Base-by-base conservation (phyloP, 2,888 invertebrate species). In the Synergus umbraculus region DNA sequence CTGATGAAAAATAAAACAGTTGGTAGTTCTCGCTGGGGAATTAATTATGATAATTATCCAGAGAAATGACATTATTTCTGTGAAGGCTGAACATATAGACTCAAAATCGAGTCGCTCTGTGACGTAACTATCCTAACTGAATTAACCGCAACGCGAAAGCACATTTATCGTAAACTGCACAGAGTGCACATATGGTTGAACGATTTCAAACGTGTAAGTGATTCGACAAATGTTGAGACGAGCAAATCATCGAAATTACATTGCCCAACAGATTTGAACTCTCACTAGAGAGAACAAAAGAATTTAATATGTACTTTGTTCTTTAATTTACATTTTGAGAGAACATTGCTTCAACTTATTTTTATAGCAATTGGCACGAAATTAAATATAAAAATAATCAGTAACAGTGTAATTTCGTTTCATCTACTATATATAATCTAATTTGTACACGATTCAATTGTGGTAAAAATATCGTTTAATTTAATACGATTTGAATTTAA, bases 141-240 rank as follows among this genome's bases (percentile, higher is more conserved):
- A 73, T 65, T 76, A 15, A 43, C 37, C n/a, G 41, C 29, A 43
- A 66, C 73, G 69, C 22, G 78, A 10, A 44, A 46, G 22, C 46
- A 18, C 78, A 83, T 81, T 81, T 78, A 85, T 86, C 41, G 76
- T 37, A 73, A 76, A 81, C 80, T 80, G 78, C 77, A 18, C 83
- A 85, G 85, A 81, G 80, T 80, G 78, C 77, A 18, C 83, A 85
- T 85, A 85, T 84, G 83, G 85, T 82, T 60, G 60, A 60, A 18
- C 60, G 18, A 12, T 60, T 22, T 60, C 22, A 44, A 54, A 58
- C 37, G 79, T 66, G 22, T 77, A 44, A 18, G 66, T 85, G 87
- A 87, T 83, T 84, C 76, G 82, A 78, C 78, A 79, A 82, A 83
- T 79, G 79, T 65, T 64, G 66, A 81, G 82, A 69, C 73, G 58